Percentiles rank a stretch among this genome's conserved stretches.
phyloP scores from a whole-genome alignment of 2,888 invertebrate species.

The Alloplasta piceator region DNA sequence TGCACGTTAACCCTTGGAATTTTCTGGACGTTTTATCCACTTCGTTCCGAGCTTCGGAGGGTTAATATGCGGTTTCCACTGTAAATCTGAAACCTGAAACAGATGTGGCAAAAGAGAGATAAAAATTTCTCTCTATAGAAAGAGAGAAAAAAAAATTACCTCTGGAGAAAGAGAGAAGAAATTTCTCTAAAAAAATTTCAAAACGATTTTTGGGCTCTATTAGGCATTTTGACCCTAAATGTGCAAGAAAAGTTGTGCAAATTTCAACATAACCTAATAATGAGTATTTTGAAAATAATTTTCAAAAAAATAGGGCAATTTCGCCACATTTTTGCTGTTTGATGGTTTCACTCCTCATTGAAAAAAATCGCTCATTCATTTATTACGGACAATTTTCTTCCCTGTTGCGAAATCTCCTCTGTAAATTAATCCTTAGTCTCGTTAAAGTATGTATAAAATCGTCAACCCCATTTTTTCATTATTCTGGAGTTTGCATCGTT shows the following conservation, averaged over 20 bases:
- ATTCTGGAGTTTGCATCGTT: neutral
- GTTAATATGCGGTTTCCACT: too few relatives aligned
- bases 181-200: neutral
- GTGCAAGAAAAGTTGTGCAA: too few relatives aligned
- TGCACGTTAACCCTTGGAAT: conserved; percentile 22
- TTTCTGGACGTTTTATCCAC: conserved; percentile 6
- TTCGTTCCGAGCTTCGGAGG: conserved; percentile 15
- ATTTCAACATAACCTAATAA: too few relatives aligned
- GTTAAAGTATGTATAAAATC: conserved; percentile 30
- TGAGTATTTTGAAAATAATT: too few relatives aligned
- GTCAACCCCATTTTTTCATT: conserved; percentile 12
- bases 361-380: conserved; percentile 34
- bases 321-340: neutral
- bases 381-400: conserved; percentile 26
- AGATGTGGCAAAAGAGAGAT: neutral
- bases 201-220: too few relatives aligned
- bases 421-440: conserved; percentile 52
- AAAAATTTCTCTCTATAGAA: too few relatives aligned
- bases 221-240: too few relatives aligned
- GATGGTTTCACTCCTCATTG: neutral
- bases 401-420: conserved; percentile 23
- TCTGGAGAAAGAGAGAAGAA: too few relatives aligned
- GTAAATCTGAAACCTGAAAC: neutral
- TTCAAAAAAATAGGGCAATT: too few relatives aligned
- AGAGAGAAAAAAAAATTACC: neutral